Evolutionary conservation across 2,888 invertebrate genomes (phyloP), one percentile per base, ranked within the genome.

Genomic region (Siphlonurus alternatus): DNA sequence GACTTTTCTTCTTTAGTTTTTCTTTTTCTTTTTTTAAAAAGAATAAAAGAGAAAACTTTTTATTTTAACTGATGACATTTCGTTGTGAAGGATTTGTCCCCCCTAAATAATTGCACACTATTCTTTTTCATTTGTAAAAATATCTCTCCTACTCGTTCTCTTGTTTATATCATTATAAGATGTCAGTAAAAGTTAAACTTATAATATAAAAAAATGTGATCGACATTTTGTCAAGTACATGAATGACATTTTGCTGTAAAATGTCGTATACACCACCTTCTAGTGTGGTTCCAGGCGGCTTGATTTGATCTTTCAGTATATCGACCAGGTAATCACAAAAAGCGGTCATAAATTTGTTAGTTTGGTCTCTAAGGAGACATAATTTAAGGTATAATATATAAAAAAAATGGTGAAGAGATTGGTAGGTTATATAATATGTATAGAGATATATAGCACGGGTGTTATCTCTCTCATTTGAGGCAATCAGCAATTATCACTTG

Each of bases 401-500:
- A 56, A 56, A 56, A 56, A 56, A 22, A 7, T 38, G n/a, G n/a
- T n/a, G n/a, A 38, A 38, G 15, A 38, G 5, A 5, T 38, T 38
- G 38, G 15, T 38, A 38, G 15, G 38, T 38, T 38, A 38, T 38
- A 38, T 38, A 38, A 38, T 5, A 10, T 5, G 5, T 10, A 38
- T 10, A 38, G 5, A 38, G 5, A 38, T 38, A 38, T 38, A 38
- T 38, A 38, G 38, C 38, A 38, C n/a, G n/a, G 56, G 56, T 56
- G 22, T 56, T 56, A 56, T 56, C 56, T 56, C n/a, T 20, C 22
- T 56, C 22, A n/a, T n/a, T 20, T n/a, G n/a, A 7, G n/a, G 56
- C n/a, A 56, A 56, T 56, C 56, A 56, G 56, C 56, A 56, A 56
- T 56, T 56, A 56, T 56, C 56, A 56, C 56, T 56, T 38, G 38